These are phyloP conservation scores for Phallusia fumigata DNA, from an alignment of 23 tunicate species.

Conservation along the genomic window DNA sequence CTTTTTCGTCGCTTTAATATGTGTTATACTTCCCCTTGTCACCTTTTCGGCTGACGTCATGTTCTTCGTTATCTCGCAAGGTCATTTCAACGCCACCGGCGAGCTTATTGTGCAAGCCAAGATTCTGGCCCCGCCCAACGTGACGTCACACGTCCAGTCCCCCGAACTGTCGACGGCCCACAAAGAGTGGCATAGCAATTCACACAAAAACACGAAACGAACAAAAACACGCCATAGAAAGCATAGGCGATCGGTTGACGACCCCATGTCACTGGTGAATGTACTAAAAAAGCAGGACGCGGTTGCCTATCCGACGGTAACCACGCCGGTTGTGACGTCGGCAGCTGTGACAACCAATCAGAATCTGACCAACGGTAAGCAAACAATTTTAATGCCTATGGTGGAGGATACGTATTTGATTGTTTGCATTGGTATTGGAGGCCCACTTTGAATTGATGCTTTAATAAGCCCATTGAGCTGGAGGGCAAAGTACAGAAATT, in stretches of 20 bases:
- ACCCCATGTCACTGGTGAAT: not conserved
- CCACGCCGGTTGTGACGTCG: not conserved
- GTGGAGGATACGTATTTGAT: too few species aligned
- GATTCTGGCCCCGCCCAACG: not conserved
- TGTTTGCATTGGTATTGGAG: too few species aligned
- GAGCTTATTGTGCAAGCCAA: slow-evolving; percentile 28
- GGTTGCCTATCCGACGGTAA: not conserved
- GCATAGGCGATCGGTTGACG: not conserved
- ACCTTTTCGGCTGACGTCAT: slow-evolving; percentile 73
- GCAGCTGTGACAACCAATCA: not conserved
- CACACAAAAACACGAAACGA: not conserved
- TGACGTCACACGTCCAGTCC: not conserved
- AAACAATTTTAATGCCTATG: too few species aligned
- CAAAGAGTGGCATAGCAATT: not conserved
- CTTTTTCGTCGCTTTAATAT: slow-evolving; percentile 36
- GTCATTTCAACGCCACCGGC: slow-evolving; percentile 75
- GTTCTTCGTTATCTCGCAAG: slow-evolving; percentile 62
- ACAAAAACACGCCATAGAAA: not conserved
- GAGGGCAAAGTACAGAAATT: too few species aligned
- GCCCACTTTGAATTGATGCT: too few species aligned
- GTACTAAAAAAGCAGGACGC: not conserved
- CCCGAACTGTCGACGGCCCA: not conserved
- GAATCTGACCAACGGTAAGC: not conserved
- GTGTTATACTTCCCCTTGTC: slow-evolving; percentile 57
- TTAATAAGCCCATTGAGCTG: too few species aligned